Conservation (phyloP, 92 coral and sea anemone species). For the Porites lobata region DNA sequence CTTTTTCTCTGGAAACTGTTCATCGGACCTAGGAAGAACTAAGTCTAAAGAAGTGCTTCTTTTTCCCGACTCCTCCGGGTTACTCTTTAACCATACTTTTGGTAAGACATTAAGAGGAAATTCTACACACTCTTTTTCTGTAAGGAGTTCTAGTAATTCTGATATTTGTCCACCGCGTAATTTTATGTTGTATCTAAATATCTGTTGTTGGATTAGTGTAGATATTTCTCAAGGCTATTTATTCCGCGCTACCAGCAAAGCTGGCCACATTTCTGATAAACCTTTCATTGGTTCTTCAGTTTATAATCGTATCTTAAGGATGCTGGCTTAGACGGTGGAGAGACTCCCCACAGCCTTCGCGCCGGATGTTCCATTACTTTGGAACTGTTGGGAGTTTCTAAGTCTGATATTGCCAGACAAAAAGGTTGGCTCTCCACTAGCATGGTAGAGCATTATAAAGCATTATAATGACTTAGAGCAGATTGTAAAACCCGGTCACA, state of each 20-base stretch:
- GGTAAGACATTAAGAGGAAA: too few species aligned
- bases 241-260: neutral
- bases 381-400: conserved; percentile 1
- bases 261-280: neutral
- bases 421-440: neutral
- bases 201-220: neutral
- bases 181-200: neutral
- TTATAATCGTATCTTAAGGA: too few species aligned
- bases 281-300: neutral
- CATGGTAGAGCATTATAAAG: neutral
- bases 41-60: too few species aligned
- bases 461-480: neutral
- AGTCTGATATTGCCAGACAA: neutral
- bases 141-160: neutral
- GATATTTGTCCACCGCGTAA: neutral
- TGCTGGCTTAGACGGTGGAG: too few species aligned
- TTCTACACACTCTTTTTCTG: neutral
- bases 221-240: neutral
- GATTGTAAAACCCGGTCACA: too few species aligned
- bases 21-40: neutral
- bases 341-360: too few species aligned
- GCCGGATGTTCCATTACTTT: too few species aligned
- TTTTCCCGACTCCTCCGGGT: too few species aligned
- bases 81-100: too few species aligned
- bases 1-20: conserved; percentile 1